Evolutionary conservation across 2,797 vertebrate species (phyloP), one percentile per base, ranked within the genome.

Genomic region (Poeciliopsis turneri): DNA sequence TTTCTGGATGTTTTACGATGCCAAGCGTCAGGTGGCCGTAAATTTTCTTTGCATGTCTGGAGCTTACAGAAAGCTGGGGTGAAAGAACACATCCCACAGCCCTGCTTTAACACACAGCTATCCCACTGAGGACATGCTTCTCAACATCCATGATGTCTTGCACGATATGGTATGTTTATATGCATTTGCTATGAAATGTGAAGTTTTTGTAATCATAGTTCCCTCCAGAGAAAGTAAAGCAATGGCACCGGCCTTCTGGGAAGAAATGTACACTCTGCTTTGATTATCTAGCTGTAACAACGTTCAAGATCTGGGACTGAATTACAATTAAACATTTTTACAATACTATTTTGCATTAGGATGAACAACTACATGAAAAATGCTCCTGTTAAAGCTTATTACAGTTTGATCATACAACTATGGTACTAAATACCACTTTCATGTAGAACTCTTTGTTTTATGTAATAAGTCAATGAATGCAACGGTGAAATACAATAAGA

Each of bases 201-300:
- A 61, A 45, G 79, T 77, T 78, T 82, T 82, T 43, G 89, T 82
- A 82, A 88, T 91, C 82, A 87, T 10, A 69, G 55, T 79, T 82
- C 47, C 79, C 18, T n/a, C 46, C 72, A 46, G 36, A 15, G 15
- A 75, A 90, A 86, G 86, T 83, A 82, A 90, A 61, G 18, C 39
- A 12, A 49, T 86, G 88, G 84, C 90, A 82, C 61, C 61, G 5
- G 43, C 72, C 78, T 59, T 47, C 0, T 0, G 81, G 82, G 66
- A 77, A 76, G 72, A 82, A 80, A 88, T 86, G 82, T 61, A 72
- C 71, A 82, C 76, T 80, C 81, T 49, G 11, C 73, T 84, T 82
- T 39, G 33, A 23, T 39, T n/a, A 18, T 33, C 25, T 74, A 43
- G 16, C 16, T 53, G 51, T 10, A 43, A 33, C 30, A 47, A 49